These are phyloP conservation scores for Polylopha cassiicola DNA, from an alignment of 2,888 invertebrate genomes.

Conservation along the genomic window DNA sequence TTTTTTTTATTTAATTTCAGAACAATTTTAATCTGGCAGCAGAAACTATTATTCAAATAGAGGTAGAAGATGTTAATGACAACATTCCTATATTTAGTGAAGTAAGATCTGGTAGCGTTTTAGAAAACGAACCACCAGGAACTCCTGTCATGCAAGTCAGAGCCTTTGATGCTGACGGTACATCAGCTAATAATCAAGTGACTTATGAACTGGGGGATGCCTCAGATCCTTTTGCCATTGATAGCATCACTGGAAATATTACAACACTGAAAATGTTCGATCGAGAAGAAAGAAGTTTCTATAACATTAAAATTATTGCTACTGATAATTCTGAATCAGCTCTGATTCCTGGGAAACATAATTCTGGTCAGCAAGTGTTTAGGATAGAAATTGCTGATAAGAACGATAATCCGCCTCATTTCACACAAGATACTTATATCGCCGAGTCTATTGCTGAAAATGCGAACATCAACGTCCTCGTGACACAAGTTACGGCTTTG, in stretches of 20 bases:
- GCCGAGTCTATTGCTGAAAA: constrained; percentile 88
- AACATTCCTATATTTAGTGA: constrained; percentile 92
- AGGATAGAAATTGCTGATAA: constrained; percentile 95
- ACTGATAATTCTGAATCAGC: constrained; percentile 93
- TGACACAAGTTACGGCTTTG: constrained; percentile 91
- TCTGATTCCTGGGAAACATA: constrained; percentile 80
- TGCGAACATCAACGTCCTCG: constrained; percentile 87
- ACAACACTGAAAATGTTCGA: constrained; percentile 90
- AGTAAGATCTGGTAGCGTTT: constrained; percentile 86
- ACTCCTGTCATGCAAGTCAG: constrained; percentile 92
- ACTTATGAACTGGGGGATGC: constrained; percentile 85
- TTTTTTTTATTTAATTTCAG: constrained; percentile 47
- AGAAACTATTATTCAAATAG: constrained; percentile 86
- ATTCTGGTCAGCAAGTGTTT: constrained; percentile 88
- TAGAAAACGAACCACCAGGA: constrained; percentile 90
- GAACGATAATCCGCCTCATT: constrained; percentile 96
- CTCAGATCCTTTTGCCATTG: constrained; percentile 87
- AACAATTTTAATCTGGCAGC: constrained; percentile 88
- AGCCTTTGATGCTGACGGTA: constrained; percentile 92
- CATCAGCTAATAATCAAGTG: constrained; percentile 88
- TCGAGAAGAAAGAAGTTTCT: constrained; percentile 89
- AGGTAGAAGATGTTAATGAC: constrained; percentile 92
- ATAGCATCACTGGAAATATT: constrained; percentile 91
- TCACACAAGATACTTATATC: constrained; percentile 85
- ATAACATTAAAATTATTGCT: constrained; percentile 93